A percentile compares a stretch with the other conserved stretches of the same genome.
These are phyloP conservation scores for Sebastes aleutianus DNA, from an alignment of 2,797 vertebrate genomes.

Conservation along the genomic window DNA sequence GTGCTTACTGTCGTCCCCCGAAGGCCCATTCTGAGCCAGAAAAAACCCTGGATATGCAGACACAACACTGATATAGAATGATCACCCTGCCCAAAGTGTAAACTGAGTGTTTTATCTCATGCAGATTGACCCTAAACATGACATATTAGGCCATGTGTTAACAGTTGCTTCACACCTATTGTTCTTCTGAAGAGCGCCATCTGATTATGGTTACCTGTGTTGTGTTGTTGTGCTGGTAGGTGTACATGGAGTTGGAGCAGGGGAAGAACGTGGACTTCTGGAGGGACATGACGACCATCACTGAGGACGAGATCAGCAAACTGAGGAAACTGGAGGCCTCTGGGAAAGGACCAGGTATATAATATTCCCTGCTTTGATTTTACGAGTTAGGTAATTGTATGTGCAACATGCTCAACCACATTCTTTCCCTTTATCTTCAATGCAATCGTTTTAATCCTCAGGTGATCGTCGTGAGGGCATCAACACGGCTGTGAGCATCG, in stretches of 20 bases:
- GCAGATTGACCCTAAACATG: neutral
- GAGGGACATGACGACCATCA: constrained; percentile 98
- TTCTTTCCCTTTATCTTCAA: neutral
- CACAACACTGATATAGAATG: neutral
- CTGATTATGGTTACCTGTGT: neutral
- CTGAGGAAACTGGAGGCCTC: constrained; percentile 94
- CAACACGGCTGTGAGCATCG: constrained; percentile 93
- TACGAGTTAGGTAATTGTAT: neutral
- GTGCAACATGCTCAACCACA: neutral
- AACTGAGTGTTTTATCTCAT: neutral
- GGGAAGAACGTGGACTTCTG: constrained; percentile 98
- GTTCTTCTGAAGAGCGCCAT: neutral
- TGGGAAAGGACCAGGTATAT: constrained; percentile 88
- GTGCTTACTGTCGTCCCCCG: no score
- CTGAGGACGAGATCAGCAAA: constrained; percentile 96
- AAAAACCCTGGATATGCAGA: neutral
- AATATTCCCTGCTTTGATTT: neutral
- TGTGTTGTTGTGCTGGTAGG: constrained; percentile 70
- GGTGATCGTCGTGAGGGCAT: constrained; percentile 97
- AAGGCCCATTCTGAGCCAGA: no score
- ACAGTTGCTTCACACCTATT: neutral
- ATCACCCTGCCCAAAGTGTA: neutral
- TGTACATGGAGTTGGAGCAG: constrained; percentile 98
- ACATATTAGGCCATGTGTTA: neutral
- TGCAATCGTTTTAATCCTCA: constrained; percentile 47